phyloP scores from a whole-genome alignment of 2,797 vertebrate species.

The Chaetophractus vellerosus region DNA sequence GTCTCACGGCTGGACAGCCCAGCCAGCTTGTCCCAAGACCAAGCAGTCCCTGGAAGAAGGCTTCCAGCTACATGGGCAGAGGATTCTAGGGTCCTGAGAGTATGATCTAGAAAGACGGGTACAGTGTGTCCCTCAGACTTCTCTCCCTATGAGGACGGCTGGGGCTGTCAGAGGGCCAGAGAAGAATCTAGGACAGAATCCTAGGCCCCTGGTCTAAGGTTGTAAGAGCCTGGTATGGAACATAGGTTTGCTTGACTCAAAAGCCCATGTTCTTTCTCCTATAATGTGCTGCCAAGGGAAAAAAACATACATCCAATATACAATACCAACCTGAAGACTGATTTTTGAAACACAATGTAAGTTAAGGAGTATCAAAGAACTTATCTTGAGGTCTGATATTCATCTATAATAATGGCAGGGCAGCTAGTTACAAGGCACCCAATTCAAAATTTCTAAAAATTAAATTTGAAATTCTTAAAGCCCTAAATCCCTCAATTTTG shows the following conservation, averaged over 20 bases:
- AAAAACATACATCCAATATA: not conserved
- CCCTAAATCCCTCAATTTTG: not conserved
- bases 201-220: not conserved
- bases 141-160: not conserved
- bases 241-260: not conserved
- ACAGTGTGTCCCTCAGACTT: not conserved
- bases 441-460: not conserved
- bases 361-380: not conserved
- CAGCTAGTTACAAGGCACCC: not conserved
- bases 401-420: not conserved
- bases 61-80: not conserved
- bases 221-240: not conserved
- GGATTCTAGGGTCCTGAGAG: not conserved
- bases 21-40: not conserved
- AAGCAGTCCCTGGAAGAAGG: not conserved
- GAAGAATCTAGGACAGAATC: not conserved
- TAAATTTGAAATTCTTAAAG: not conserved
- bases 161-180: not conserved
- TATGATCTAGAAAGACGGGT: not conserved
- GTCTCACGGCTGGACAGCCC: not conserved
- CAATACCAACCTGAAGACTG: not conserved
- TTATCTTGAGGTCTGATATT: not conserved
- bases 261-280: not conserved
- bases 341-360: conserved; percentile 16
- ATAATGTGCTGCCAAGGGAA: not conserved